Evolutionary conservation across 1,140 invertebrate species (phyloP), one percentile per base, ranked within the genome.

Genomic region (Scylla paramamosain): DNA sequence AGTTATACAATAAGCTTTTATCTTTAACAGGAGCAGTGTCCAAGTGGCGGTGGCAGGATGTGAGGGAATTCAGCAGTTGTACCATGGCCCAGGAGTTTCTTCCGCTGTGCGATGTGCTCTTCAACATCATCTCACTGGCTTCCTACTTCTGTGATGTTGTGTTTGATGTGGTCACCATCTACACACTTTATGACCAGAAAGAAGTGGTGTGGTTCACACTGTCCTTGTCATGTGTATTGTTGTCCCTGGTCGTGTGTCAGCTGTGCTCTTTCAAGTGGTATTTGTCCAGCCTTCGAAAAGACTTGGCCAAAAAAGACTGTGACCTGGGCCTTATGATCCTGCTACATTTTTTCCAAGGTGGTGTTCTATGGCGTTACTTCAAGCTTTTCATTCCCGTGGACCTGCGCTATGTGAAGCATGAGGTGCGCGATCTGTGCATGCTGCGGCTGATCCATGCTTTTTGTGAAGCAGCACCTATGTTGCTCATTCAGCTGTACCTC

Each of bases 131-230:
- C 95, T 99, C 98, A 16, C 97, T 99, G 89, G 98, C 98, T n/a
- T 98, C 98, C 3, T 99, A 99, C 97, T 99, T 99, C 97, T 99
- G 98, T 97, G 98, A 99, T 97, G 98, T 99, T 84, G 98, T 99
- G 4, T 99, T 99, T 96, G 98, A 99, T 97, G 97, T 99, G 52
- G 98, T 98, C 77, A 98, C 98, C 97, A 98, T 98, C 77, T 96
- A 99, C 97, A 98, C 98, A 10, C 97, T 99, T 7, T 98, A 98
- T 95, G 97, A 89, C 4, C 93, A 96, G 77, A 52, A 94, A 32
- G 46, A 95, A 82, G 93, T 94, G 91, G 93, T 96, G 29, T 96
- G 96, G 96, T 96, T 96, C 92, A 88, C 94, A 28, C 59, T 96
- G 45, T 91, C 96, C 4, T 87, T 96, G 20, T 91, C 92, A 31